Conservation (phyloP, 1,140 invertebrate species). For the Thaumatotibia leucotreta region DNA sequence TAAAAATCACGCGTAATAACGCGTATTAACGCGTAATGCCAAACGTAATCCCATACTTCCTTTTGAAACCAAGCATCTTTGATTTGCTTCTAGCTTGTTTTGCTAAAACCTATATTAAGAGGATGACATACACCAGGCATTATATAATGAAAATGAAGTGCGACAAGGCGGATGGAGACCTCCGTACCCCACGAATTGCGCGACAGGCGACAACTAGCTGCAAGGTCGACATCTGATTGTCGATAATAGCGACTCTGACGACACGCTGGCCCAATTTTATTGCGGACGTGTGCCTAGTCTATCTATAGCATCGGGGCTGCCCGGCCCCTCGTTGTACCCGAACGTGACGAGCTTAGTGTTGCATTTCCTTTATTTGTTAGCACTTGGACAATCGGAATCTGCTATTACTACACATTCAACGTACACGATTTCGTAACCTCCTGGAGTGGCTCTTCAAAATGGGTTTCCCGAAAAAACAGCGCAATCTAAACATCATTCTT, state of each 20-base stretch:
- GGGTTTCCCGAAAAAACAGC: neutral
- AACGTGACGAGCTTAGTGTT: neutral
- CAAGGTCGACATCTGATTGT: constrained; percentile 72
- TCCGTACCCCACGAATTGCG: constrained; percentile 64
- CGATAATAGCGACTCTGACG: constrained; percentile 62
- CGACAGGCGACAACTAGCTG: constrained; percentile 68
- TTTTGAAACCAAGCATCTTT: no score
- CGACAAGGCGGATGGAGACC: constrained; percentile 70
- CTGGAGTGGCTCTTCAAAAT: neutral
- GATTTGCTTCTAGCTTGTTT: no score
- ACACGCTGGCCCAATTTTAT: constrained; percentile 55
- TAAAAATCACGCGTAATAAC: no score
- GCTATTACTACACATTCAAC: neutral
- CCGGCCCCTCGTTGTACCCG: neutral
- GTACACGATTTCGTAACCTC: neutral
- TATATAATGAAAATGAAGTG: constrained; percentile 68
- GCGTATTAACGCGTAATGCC: no score
- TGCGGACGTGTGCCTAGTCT: constrained; percentile 9
- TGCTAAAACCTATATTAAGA: neutral
- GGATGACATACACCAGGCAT: constrained; percentile 23
- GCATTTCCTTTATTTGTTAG: neutral
- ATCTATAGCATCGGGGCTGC: neutral
- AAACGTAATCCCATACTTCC: neutral
- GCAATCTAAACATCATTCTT: neutral
- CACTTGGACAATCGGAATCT: neutral